phyloP scores from a whole-genome alignment of 2,113 vertebrate genomes.

The Melanerpes aurifrons region DNA sequence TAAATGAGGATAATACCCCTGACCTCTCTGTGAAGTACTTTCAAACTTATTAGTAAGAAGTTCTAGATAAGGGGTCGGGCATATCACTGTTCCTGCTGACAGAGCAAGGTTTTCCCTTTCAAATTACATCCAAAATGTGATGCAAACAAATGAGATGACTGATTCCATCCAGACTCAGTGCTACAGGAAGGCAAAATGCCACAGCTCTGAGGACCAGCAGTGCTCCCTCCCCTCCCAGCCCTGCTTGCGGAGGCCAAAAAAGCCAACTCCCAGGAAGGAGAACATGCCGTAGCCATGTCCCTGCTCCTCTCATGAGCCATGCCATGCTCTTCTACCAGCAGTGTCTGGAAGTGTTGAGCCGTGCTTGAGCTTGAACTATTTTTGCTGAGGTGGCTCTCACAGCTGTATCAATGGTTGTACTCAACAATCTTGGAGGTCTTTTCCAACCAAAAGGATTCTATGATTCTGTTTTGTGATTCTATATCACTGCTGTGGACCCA shows the following conservation, averaged over 20 bases:
- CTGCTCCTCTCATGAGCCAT: not conserved
- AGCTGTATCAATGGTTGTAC: not conserved
- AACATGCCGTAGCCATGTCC: not conserved
- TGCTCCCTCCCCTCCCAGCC: not conserved
- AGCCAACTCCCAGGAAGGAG: not conserved
- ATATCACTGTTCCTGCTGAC: not conserved
- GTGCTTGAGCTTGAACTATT: not conserved
- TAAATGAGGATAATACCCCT: not conserved
- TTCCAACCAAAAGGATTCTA: too few species aligned
- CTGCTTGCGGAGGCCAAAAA: accelerated
- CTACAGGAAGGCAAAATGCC: not conserved
- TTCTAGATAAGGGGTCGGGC: not conserved
- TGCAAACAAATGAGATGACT: not conserved
- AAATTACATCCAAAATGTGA: not conserved
- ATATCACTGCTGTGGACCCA: not conserved
- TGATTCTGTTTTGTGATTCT: too few species aligned
- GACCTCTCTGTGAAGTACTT: not conserved
- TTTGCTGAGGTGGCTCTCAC: not conserved
- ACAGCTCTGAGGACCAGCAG: not conserved
- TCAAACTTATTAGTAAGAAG: not conserved
- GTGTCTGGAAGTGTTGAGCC: not conserved
- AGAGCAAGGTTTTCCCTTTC: not conserved
- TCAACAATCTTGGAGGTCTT: too few species aligned
- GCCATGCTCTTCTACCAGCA: not conserved
- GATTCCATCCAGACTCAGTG: not conserved